Base-by-base conservation (phyloP, 2,797 vertebrate species). In the Podarcis siculus region DNA sequence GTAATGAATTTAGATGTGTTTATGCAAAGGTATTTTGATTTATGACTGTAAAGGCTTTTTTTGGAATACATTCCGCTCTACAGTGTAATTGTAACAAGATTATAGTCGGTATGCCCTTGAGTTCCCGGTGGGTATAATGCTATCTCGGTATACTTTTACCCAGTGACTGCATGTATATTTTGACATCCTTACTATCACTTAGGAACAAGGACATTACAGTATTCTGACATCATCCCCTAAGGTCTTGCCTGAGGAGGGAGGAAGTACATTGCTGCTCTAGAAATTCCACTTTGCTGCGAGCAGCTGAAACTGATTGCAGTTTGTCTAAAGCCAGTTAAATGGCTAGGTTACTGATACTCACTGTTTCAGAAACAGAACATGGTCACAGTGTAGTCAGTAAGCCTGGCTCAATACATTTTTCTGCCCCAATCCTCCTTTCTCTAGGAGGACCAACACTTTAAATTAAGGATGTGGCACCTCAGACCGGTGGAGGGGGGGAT, bases 221-320 rank as follows among this genome's bases (percentile, higher is more conserved):
- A 91, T 84, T 86, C 72, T 89, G 39, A 79, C 37, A 83, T 45
- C 15, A 83, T 79, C 66, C 64, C 10, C 37, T 80, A 77, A 94
- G n/a, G 55, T 87, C n/a, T 19, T 79, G 30, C 35, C 79, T 86
- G 35, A 87, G 92, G 79, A 91, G 42, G 3, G 81, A 45, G 1
- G 8, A 73, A 84, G 76, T n/a, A 79, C 4, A 85, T 82, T 1
- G n/a, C 27, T 55, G 84, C 3, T 32, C 0, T 0, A 86, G 64
- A 90, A 86, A 86, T 67, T 77, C 39, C 85, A 4, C 25, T 88
- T 87, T 82, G 1, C 4, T 61, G 17, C 1, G 25, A 55, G 58
- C 39, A 85, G 67, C 19, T 25, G 71, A 75, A 81, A 67, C 64
- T 82, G 78, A 5, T 5, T 88, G 25, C 15, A 66, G 10, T 42